phyloP scores from a whole-genome alignment of 2,797 vertebrate species.

The Danio aesculapii region DNA sequence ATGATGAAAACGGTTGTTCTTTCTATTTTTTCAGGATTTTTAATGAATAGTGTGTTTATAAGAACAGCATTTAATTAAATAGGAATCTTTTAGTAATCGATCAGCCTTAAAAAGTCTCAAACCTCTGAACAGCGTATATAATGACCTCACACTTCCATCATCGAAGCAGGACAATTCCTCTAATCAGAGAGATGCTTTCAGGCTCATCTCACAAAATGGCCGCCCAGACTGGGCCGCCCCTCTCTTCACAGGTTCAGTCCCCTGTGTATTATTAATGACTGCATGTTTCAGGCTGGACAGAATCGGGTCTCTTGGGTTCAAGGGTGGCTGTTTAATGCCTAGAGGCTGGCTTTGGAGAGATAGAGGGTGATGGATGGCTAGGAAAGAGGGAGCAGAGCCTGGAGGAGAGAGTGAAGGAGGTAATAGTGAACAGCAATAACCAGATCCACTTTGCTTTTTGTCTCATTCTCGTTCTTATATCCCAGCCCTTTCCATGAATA shows the following conservation, averaged over 20 bases:
- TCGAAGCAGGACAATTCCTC: background rate
- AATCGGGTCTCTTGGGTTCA: slow-evolving; percentile 74
- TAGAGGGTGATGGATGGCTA: slow-evolving; percentile 52
- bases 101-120: too few relatives aligned
- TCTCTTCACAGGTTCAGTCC: background rate
- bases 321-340: slow-evolving; percentile 63
- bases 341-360: slow-evolving; percentile 61
- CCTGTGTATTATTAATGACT: slow-evolving; percentile 72
- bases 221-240: slow-evolving; percentile 15
- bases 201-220: slow-evolving; percentile 24
- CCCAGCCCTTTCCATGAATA: background rate
- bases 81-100: too few relatives aligned
- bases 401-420: background rate
- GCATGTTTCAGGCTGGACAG: slow-evolving; percentile 71
- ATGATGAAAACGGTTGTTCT: too few relatives aligned
- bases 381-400: background rate
- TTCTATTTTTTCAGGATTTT: too few relatives aligned
- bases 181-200: background rate
- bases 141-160: background rate
- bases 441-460: slow-evolving; percentile 64
- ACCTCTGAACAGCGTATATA: too few relatives aligned
- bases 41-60: too few relatives aligned
- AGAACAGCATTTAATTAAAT: too few relatives aligned
- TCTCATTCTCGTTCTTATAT: slow-evolving; percentile 61
- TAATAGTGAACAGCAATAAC: slow-evolving; percentile 8